Evolutionary conservation across 2,888 invertebrate species (phyloP).

Genomic region (Hanleya hanleyi): DNA sequence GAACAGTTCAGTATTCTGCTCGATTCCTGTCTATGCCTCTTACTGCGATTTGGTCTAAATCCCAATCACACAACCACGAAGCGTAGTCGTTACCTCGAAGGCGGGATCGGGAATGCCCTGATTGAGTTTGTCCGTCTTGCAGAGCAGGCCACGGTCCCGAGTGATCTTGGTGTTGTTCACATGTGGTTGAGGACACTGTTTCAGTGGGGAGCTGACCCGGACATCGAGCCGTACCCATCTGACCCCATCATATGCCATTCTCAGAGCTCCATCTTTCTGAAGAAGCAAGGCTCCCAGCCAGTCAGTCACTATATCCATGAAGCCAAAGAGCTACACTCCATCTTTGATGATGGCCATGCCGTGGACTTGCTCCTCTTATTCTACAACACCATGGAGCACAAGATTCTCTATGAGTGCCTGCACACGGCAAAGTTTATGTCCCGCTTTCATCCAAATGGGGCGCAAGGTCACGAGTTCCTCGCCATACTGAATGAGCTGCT

Average conservation of each 20-base stretch:
- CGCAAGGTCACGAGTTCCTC: slow-evolving; percentile 53
- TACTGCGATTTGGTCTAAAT: slow-evolving; percentile 82
- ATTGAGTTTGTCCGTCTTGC: slow-evolving; percentile 80
- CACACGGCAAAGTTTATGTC: slow-evolving; percentile 78
- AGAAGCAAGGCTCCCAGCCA: slow-evolving; percentile 75
- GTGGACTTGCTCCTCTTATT: slow-evolving; percentile 79
- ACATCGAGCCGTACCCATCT: slow-evolving; percentile 77
- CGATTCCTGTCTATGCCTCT: slow-evolving; percentile 79
- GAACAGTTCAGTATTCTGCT: slow-evolving; percentile 77
- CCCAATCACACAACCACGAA: slow-evolving; percentile 79
- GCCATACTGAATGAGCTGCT: slow-evolving; percentile 79
- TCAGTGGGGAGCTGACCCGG: slow-evolving; percentile 84
- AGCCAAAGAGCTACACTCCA: slow-evolving; percentile 78
- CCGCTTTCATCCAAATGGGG: slow-evolving; percentile 77
- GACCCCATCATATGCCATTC: slow-evolving; percentile 76
- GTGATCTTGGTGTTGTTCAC: slow-evolving; percentile 82
- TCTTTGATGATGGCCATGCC: slow-evolving; percentile 79
- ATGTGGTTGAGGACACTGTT: slow-evolving; percentile 82
- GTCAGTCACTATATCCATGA: slow-evolving; percentile 80
- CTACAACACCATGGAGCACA: slow-evolving; percentile 79
- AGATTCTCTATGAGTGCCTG: slow-evolving; percentile 81
- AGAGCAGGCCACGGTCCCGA: slow-evolving; percentile 80
- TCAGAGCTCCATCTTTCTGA: slow-evolving; percentile 76
- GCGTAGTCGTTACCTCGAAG: slow-evolving; percentile 50
- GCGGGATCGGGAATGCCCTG: slow-evolving; percentile 77